A percentile compares a stretch with the other conserved stretches of the same genome.
phyloP scores from a whole-genome alignment of 2,797 vertebrate species.

The Rhinoraja longicauda region DNA sequence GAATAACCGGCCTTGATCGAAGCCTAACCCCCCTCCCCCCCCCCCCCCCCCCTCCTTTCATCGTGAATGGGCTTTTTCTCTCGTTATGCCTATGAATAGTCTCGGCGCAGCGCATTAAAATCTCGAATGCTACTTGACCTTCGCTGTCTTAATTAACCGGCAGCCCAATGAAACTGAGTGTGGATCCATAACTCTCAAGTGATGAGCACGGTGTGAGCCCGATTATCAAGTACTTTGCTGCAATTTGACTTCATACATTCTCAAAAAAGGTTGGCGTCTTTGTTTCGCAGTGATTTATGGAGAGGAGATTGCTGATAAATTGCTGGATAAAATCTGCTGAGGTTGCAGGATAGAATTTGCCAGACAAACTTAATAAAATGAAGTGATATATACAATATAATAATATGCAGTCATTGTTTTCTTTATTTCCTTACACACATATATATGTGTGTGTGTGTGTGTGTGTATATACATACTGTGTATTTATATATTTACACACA shows the following conservation, averaged over 20 bases:
- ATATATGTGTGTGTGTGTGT: too few species aligned
- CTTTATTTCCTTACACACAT: too few species aligned
- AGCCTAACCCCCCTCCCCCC: too few species aligned
- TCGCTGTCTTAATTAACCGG: constrained; percentile 14
- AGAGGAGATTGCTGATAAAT: neutral
- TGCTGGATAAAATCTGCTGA: too few species aligned
- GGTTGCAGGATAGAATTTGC: neutral
- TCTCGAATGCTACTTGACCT: neutral
- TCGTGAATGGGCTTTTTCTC: constrained; percentile 44
- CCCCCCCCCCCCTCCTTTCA: constrained; percentile 54
- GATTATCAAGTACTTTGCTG: neutral
- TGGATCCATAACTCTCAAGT: constrained; percentile 17
- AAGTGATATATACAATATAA: neutral
- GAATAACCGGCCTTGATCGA: constrained; percentile 41
- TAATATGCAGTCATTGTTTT: neutral
- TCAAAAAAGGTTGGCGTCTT: neutral
- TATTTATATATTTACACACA: too few species aligned
- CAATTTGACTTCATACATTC: neutral
- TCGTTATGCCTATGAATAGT: constrained; percentile 33
- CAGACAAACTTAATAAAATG: neutral
- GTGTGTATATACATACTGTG: too few species aligned
- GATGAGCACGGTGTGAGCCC: neutral
- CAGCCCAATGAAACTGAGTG: neutral
- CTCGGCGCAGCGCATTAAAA: neutral
- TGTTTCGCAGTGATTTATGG: neutral